Base-by-base conservation (phyloP, 2,797 vertebrate genomes). In the Trachops cirrhosus region DNA sequence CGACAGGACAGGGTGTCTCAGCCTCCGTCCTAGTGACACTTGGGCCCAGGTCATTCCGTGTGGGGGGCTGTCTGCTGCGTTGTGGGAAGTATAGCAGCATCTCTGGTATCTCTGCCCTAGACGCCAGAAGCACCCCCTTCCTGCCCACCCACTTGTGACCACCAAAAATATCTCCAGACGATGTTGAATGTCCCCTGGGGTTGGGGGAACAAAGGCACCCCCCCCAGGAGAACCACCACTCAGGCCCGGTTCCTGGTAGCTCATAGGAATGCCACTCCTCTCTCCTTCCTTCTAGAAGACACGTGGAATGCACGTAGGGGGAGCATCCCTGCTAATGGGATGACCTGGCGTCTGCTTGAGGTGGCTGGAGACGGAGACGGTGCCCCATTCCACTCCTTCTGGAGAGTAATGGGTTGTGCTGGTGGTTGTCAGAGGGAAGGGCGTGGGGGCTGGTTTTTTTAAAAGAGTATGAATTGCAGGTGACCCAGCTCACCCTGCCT, bases 21-120 rank as follows among this genome's bases (percentile, higher is more conserved):
- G 1, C 34, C 15, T 19, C 0, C 0, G n/a, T 5, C 2, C 48
- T 5, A 5, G 21, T 5, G 11, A 34, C 14, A 6, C n/a, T 15
- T 48, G 4, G 54, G 34, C 21, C 9, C 2, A 1, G 32, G 0
- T 22, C 15, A 5, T 9, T 68, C 41, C 26, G 4, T 14, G 9
- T 39, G 48, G 1, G 18, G 34, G 15, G 15, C 62, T 14, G 12
- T n/a, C 85, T 50, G 6, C 14, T 2, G 26, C 19, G 32, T 12
- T n/a, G 39, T 5, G 46, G 44, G 2, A 4, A 14, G 44, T 34
- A 41, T 4, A 26, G 21, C 32, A 12, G n/a, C 16, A 7, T 48
- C 34, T 41, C 62, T n/a, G 39, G 62, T 80, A 14, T 39, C 39
- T 34, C 6, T 26, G 2, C 12, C 0, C 37, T 54, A 39, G 70